Evolutionary conservation across 2,113 vertebrate genomes (phyloP).

Genomic region (Propithecus coquereli): DNA sequence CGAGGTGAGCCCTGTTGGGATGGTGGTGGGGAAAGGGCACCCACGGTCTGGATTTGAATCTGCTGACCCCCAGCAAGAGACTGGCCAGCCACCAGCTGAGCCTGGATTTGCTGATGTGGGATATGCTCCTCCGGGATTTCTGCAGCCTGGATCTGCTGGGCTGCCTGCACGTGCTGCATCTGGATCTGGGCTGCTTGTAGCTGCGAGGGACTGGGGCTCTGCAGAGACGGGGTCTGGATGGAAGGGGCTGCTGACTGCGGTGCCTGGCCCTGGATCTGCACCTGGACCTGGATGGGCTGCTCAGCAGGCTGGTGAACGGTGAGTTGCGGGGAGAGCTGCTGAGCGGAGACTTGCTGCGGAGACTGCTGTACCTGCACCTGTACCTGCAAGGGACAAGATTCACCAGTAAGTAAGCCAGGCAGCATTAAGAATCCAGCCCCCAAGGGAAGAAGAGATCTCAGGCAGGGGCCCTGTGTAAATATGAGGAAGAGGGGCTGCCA

Average conservation of each 20-base stretch:
- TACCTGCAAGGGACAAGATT: slow-evolving; percentile 79
- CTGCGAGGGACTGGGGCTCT: slow-evolving; percentile 88
- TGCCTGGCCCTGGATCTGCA: slow-evolving; percentile 95
- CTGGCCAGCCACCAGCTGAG: slow-evolving; percentile 92
- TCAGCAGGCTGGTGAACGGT: slow-evolving; percentile 92
- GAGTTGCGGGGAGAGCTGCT: slow-evolving; percentile 94
- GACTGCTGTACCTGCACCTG: slow-evolving; percentile 90
- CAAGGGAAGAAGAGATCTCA: background rate
- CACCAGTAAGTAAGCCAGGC: slow-evolving; percentile 58
- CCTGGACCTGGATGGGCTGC: slow-evolving; percentile 96
- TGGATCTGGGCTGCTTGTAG: slow-evolving; percentile 92
- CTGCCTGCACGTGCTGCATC: slow-evolving; percentile 87
- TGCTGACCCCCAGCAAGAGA: slow-evolving; percentile 93
- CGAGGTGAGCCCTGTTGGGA: slow-evolving; percentile 90
- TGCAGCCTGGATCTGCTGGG: slow-evolving; percentile 92
- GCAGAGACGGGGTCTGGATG: slow-evolving; percentile 87
- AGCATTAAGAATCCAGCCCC: background rate
- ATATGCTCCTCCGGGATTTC: slow-evolving; percentile 96
- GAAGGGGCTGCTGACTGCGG: slow-evolving; percentile 87
- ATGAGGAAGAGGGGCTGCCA: background rate
- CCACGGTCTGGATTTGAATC: slow-evolving; percentile 97
- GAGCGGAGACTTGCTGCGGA: slow-evolving; percentile 86
- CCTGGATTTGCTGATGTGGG: slow-evolving; percentile 97
- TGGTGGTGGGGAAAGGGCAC: slow-evolving; percentile 91
- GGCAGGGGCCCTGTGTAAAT: background rate